Conservation (phyloP, 2,888 invertebrate genomes). For the Drosophila sordidapex region DNA sequence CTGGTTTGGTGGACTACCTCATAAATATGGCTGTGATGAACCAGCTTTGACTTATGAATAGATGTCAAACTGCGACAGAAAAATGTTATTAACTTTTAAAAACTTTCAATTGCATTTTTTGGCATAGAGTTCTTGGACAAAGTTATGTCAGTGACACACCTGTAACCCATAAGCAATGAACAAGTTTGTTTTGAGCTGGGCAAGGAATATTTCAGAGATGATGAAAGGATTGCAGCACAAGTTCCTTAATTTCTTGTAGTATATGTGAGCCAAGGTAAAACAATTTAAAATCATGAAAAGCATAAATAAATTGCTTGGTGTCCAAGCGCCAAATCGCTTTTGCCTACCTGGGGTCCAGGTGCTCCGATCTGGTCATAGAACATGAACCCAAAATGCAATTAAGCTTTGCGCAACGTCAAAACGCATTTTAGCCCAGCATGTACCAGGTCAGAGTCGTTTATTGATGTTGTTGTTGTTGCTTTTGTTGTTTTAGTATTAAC, state of each 20-base stretch:
- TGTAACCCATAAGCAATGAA: background rate
- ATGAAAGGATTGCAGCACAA: background rate
- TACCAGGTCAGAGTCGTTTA: conserved; percentile 58
- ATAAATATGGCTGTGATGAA: conserved; percentile 10
- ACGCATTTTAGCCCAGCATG: conserved; percentile 60
- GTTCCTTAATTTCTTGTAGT: conserved; percentile 38
- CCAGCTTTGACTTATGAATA: conserved; percentile 13
- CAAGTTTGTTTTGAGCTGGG: background rate
- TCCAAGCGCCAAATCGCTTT: conserved; percentile 49
- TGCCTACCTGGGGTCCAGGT: conserved; percentile 29
- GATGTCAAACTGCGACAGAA: too few relatives aligned
- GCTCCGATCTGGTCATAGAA: conserved; percentile 38
- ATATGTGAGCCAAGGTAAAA: conserved; percentile 25
- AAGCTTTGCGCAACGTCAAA: conserved; percentile 69
- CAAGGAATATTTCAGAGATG: background rate
- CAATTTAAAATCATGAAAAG: conserved; percentile 45
- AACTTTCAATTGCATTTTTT: background rate
- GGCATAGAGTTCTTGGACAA: background rate
- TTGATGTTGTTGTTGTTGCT: conserved; percentile 55
- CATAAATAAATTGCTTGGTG: conserved; percentile 54
- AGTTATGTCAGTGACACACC: background rate
- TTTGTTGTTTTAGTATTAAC: conserved; percentile 68
- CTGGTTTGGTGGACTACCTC: background rate
- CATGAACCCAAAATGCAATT: conserved; percentile 67
- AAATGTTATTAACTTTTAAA: background rate